Evolutionary conservation across 1,140 invertebrate genomes (phyloP).

Genomic region (Pogonognathellus flavescens): DNA sequence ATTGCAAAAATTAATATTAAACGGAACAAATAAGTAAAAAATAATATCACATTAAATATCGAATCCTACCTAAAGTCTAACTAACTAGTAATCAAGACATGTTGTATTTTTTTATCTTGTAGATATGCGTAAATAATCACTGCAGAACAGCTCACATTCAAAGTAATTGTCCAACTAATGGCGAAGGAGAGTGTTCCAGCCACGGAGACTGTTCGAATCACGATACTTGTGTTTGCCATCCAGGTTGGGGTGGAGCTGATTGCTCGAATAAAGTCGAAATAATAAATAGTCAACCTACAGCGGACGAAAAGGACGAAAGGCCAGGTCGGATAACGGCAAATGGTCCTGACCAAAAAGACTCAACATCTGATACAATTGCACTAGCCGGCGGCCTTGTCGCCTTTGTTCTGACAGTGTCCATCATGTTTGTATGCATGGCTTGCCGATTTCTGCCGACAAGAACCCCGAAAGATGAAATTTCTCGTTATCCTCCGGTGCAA

Average conservation of each 20-base stretch:
- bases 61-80: no score
- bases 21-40: no score
- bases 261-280: slow-evolving; percentile 80
- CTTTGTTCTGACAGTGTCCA: slow-evolving; percentile 59
- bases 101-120: slow-evolving; percentile 67
- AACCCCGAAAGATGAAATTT: slow-evolving; percentile 56
- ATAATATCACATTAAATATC: no score
- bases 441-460: slow-evolving; percentile 55
- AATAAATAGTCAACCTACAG: slow-evolving; percentile 71
- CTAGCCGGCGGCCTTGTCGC: slow-evolving; percentile 48
- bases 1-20: no score
- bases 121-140: slow-evolving; percentile 92
- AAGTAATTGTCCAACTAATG: slow-evolving; percentile 88
- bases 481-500: slow-evolving; percentile 40
- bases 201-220: slow-evolving; percentile 94
- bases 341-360: slow-evolving; percentile 57
- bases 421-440: slow-evolving; percentile 59
- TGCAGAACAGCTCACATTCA: slow-evolving; percentile 87
- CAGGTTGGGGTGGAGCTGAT: slow-evolving; percentile 88
- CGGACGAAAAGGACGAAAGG: slow-evolving; percentile 58
- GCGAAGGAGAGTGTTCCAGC: slow-evolving; percentile 91
- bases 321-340: slow-evolving; percentile 45
- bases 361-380: slow-evolving; percentile 51
- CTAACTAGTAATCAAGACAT: no score
- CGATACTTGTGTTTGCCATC: slow-evolving; percentile 90